Evolutionary conservation across 2,113 vertebrate genomes (phyloP).

Genomic region (Phrynocephalus versicolor): DNA sequence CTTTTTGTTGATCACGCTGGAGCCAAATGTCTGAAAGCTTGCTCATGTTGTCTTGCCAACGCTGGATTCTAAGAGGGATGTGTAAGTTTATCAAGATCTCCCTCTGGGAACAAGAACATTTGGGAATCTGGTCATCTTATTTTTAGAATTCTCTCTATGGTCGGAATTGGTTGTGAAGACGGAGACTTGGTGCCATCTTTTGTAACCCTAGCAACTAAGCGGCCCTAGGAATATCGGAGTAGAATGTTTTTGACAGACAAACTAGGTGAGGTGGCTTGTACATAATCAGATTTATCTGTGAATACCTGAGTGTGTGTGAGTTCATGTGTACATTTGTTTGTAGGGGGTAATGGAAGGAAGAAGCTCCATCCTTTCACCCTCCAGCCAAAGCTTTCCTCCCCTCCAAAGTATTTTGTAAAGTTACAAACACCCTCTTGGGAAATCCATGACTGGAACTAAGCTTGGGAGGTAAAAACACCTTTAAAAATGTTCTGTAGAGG

Average conservation of each 20-base stretch:
- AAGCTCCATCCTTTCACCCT: not conserved
- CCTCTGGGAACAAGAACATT: not conserved
- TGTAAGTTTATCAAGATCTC: slow-evolving; percentile 8
- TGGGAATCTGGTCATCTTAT: not conserved
- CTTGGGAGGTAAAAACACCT: not conserved
- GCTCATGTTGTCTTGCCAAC: not conserved
- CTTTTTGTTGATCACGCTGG: not conserved
- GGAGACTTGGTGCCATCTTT: not conserved
- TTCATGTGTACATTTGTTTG: not conserved
- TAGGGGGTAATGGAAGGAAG: not conserved
- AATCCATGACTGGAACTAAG: not conserved
- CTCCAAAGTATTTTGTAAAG: not conserved
- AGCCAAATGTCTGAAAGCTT: not conserved
- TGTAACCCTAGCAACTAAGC: not conserved
- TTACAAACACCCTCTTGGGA: not conserved
- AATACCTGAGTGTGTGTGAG: not conserved
- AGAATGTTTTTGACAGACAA: not conserved
- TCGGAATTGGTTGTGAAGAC: not conserved
- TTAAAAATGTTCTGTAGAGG: not conserved
- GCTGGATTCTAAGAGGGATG: not conserved
- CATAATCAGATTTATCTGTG: not conserved
- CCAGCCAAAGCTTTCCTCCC: not conserved
- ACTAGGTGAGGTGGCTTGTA: not conserved
- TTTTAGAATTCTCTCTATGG: slow-evolving; percentile 17
- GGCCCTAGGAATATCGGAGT: not conserved